Percentiles rank a stretch among this genome's conserved stretches.
phyloP scores from a whole-genome alignment of 2,797 vertebrate species.

The Borostomias antarcticus region DNA sequence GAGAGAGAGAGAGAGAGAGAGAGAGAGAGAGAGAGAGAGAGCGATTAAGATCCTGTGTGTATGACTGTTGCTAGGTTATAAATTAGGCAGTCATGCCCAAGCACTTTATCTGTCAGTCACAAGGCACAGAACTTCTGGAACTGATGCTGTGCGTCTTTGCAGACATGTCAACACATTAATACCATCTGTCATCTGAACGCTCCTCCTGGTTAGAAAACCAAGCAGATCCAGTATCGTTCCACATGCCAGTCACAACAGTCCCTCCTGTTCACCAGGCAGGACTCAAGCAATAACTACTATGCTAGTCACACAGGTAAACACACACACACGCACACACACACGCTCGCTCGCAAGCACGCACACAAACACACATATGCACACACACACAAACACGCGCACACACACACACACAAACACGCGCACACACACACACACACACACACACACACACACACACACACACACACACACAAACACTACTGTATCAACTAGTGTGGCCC shows the following conservation, averaged over 20 bases:
- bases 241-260: too few species aligned
- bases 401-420: too few species aligned
- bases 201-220: neutral
- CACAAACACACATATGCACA: too few species aligned
- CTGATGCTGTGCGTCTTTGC: too few species aligned
- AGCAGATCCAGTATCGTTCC: neutral
- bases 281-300: conserved; percentile 2
- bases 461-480: too few species aligned
- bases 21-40: neutral
- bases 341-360: too few species aligned
- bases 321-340: too few species aligned
- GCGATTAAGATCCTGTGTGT: conserved; percentile 17
- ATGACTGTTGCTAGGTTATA: conserved; percentile 16
- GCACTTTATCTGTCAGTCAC: conserved; percentile 24
- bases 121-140: neutral
- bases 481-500: conserved; percentile 28
- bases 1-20: neutral
- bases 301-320: too few species aligned
- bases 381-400: too few species aligned
- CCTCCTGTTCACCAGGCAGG: neutral
- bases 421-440: conserved; percentile 4
- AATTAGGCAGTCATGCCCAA: neutral
- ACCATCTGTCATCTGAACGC: neutral
- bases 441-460: conserved; percentile 9
- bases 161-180: too few species aligned